Conservation (phyloP, 2,113 vertebrate genomes). For the Ailuropoda melanoleuca region DNA sequence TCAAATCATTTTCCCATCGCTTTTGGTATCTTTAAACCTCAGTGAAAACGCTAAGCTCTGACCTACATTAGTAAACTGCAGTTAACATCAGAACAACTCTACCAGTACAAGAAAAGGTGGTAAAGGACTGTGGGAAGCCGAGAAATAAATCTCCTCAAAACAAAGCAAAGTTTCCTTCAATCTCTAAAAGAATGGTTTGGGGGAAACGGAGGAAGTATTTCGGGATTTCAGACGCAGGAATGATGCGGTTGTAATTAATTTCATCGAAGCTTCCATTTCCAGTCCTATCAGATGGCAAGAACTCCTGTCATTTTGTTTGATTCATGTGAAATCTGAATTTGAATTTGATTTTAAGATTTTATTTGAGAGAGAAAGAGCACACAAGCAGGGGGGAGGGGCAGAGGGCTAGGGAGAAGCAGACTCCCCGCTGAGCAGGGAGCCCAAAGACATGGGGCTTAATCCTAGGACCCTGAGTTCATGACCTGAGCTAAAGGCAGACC, state of each 20-base stretch:
- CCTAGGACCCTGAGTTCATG: background rate
- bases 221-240: slow-evolving; percentile 68
- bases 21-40: slow-evolving; percentile 70
- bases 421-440: background rate
- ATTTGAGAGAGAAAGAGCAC: background rate
- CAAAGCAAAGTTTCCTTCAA: slow-evolving; percentile 70
- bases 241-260: slow-evolving; percentile 69
- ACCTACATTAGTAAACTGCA: slow-evolving; percentile 75
- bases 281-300: slow-evolving; percentile 38
- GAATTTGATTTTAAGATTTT: background rate
- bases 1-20: slow-evolving; percentile 58
- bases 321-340: background rate
- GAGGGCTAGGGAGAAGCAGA: background rate
- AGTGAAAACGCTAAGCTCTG: slow-evolving; percentile 60
- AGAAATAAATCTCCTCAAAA: slow-evolving; percentile 76
- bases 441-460: background rate
- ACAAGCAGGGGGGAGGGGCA: background rate
- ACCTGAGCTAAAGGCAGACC: background rate
- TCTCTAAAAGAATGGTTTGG: slow-evolving; percentile 63
- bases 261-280: slow-evolving; percentile 54
- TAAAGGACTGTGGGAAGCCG: slow-evolving; percentile 55
- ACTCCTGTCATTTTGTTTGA: background rate
- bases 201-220: slow-evolving; percentile 41
- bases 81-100: slow-evolving; percentile 77
- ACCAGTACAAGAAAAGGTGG: slow-evolving; percentile 73